A percentile compares a stretch with the other conserved stretches of the same genome.
phyloP scores from a whole-genome alignment of 2,888 invertebrate genomes.

The Philopedon plagiatum region DNA sequence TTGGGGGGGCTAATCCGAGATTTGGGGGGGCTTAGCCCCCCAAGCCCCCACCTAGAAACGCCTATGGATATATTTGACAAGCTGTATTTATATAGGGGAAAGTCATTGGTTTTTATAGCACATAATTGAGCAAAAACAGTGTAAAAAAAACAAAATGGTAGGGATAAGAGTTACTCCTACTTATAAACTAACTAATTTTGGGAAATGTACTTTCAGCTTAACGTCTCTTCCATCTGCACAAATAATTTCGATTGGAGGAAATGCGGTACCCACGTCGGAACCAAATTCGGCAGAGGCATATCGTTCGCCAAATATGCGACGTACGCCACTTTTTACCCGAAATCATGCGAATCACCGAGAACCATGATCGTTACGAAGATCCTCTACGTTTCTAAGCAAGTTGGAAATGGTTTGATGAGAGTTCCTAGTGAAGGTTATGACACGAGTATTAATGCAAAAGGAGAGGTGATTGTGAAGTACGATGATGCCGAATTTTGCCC shows the following conservation, averaged over 20 bases:
- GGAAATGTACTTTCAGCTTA: neutral
- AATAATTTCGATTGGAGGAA: slow-evolving; percentile 19
- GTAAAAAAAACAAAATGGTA: too few relatives aligned
- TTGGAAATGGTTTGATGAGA: neutral
- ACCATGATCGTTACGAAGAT: neutral
- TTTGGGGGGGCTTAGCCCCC: too few relatives aligned
- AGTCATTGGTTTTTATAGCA: too few relatives aligned
- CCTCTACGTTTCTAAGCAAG: neutral
- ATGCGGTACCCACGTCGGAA: neutral
- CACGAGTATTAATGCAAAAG: slow-evolving; percentile 15
- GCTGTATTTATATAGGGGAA: too few relatives aligned
- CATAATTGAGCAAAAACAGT: too few relatives aligned
- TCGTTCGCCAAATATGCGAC: slow-evolving; percentile 21
- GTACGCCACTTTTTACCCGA: slow-evolving; percentile 25
- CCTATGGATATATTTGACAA: too few relatives aligned
- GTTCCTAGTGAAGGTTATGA: neutral
- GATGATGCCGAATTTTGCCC: slow-evolving; percentile 44
- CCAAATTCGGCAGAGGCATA: slow-evolving; percentile 9
- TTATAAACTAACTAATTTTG: too few relatives aligned
- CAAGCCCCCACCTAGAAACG: too few relatives aligned
- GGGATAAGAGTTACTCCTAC: too few relatives aligned
- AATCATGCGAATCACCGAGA: neutral
- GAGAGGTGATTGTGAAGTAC: slow-evolving; percentile 45
- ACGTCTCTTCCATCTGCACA: neutral
- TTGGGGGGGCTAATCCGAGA: too few relatives aligned